Evolutionary conservation across 2,113 vertebrate genomes (phyloP).

Genomic region (human (Homo sapiens)): GRCh38 chr2:175051501-175052000

Average conservation of each 20-base stretch:
- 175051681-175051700: not conserved
- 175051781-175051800: not conserved
- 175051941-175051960: not conserved
- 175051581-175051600: not conserved
- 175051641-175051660: not conserved
- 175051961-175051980: not conserved
- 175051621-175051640: not conserved
- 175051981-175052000: not conserved
- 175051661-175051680: not conserved
- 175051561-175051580: not conserved
- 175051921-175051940: not conserved
- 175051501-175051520: not conserved
- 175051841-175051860: not conserved
- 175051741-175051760: not conserved
- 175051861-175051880: not conserved
- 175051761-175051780: conserved; percentile 35
- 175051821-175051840: not conserved
- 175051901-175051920: not conserved
- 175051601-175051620: not conserved
- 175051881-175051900: not conserved
- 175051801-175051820: not conserved
- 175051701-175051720: not conserved
- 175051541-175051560: not conserved
- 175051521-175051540: not conserved
- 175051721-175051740: not conserved